Base-by-base conservation (phyloP, 2,888 invertebrate genomes). In the Drepana falcataria region DNA sequence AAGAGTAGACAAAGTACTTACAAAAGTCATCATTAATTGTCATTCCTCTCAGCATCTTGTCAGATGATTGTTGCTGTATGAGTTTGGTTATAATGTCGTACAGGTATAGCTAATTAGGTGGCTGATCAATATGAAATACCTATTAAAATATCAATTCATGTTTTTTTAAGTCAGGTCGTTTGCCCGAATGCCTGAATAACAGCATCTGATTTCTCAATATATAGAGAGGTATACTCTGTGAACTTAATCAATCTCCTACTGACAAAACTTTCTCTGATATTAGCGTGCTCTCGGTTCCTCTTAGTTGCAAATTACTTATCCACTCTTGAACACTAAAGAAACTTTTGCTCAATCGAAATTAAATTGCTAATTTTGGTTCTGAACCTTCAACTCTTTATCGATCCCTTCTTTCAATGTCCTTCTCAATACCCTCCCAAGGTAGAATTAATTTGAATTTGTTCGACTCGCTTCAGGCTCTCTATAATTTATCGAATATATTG, bases 351-450 rank as follows among this genome's bases (percentile, higher is more conserved):
- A 73, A 82, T 81, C 77, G 77, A 79, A 83, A 83, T 82, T 83
- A 81, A 83, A 82, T 83, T 82, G 81, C 83, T 82, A 83, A 84
- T 83, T 83, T 82, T 63, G 75, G 75, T 77, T 74, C 79, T 81
- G 51, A 77, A 77, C 74, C 74, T 73, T 73, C 73, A 76, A 79
- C 75, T 73, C 76, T 77, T 70, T 81, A 81, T 81, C 74, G 80
- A 79, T 75, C 71, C 68, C 65, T 72, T 70, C 75, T 73, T 75
- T 75, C 59, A 61, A 48, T 55, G 58, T 59, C 35, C 47, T 35
- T 44, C 48, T 52, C 55, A 51, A 54, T 58, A 52, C 51, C 51
- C 55, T 55, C 53, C 53, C 54, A 51, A 21, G 63, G 68, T 64
- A 59, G 74, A 75, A 76, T 78, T 78, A 75, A 78, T 79, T 78